Base-by-base conservation (phyloP, 2,888 invertebrate genomes). In the Drosophila meridionalis region DNA sequence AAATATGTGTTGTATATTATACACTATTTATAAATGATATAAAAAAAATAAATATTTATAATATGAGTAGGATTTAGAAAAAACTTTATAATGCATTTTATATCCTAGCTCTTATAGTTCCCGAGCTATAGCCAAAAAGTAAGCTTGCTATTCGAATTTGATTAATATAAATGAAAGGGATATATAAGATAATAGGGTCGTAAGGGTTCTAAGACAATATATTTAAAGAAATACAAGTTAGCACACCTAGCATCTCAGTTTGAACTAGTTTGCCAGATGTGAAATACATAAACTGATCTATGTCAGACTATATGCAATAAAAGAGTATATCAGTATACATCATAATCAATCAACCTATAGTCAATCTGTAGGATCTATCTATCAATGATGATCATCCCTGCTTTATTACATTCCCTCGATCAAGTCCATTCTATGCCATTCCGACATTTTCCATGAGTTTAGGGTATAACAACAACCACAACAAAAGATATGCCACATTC, bases 401-500 rank as follows among this genome's bases (percentile, higher is more conserved):
- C 6, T 28, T 5, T 4, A 3, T 32, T 8, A 50, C n/a, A 50
- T 8, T n/a, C 48, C 3, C 2, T 50, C n/a, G 0, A n/a, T 8
- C 2, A 0, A n/a, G 26, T n/a, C 9, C 4, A 56, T 36, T 8
- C 9, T 14, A 42, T 11, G 32, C 42, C 12, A n/a, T 9, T 50
- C 12, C 26, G 11, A 2, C 26, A 20, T 34, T 52, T 36, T 20
- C 12, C 5, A 20, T 52, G 52, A 0, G 11, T n/a, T 5, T 34
- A 60, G 69, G 67, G 34, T 34, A 48, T 40, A 11, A 7, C 56
- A 40, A 30, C 56, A 42, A 42, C 42, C 28, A 40, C 30, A 56
- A 56, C 30, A 52, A 70, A 55, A 67, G 70, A 83, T 75, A 59
- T 86, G 72, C 60, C 74, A 62, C 69, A 80, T 68, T 50, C 83